Evolutionary conservation across 2,888 invertebrate genomes (phyloP).

Genomic region (Macaria notata): DNA sequence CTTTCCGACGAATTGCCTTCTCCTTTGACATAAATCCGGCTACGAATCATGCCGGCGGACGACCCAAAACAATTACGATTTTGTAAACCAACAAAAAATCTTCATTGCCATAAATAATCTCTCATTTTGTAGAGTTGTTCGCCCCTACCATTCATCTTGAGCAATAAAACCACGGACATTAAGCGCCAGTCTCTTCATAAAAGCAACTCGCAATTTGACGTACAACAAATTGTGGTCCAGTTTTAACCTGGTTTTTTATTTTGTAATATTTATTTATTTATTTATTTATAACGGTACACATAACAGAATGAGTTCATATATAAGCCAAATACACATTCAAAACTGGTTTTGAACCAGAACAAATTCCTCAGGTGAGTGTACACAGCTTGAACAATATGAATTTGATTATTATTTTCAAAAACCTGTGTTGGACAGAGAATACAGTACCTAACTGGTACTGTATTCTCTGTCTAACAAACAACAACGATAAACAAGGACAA

Average conservation of each 20-base stretch:
- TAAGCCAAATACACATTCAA: no score
- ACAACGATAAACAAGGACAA: no score
- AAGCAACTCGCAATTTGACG: constrained; percentile 31
- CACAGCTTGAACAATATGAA: no score
- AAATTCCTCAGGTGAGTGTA: no score
- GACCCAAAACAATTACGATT: constrained; percentile 16
- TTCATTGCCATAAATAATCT: constrained; percentile 23
- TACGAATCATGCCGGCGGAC: constrained; percentile 9
- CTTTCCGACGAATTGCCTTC: constrained; percentile 8
- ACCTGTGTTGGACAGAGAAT: no score
- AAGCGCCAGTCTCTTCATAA: constrained; percentile 30
- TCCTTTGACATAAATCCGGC: constrained; percentile 13
- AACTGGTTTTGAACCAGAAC: no score
- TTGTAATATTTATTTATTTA: no score
- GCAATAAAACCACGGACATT: constrained; percentile 30
- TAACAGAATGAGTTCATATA: no score
- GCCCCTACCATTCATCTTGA: constrained; percentile 25
- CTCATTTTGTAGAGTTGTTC: constrained; percentile 28
- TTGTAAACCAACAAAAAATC: constrained; percentile 20
- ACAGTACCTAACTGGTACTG: no score
- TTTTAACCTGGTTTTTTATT: constrained; percentile 34
- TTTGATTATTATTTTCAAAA: no score
- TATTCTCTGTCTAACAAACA: no score
- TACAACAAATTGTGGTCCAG: constrained; percentile 34
- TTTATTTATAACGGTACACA: no score